Base-by-base conservation (phyloP, 2,888 invertebrate species). In the Tricholauxania praeusta region DNA sequence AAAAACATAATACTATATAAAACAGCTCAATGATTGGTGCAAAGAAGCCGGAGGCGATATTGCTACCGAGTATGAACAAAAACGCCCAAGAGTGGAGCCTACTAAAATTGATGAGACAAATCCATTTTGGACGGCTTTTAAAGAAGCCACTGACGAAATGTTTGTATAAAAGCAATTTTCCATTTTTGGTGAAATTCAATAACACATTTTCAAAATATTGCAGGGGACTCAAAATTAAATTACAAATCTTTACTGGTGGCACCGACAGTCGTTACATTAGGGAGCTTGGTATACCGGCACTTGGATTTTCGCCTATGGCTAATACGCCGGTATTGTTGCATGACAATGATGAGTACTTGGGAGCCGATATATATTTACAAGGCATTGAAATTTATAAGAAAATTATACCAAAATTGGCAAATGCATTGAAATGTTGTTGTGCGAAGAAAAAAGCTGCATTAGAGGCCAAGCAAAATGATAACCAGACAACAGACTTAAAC, bases 241-340 rank as follows among this genome's bases (percentile, higher is more conserved):
- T 89, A 68, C 90, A 93, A 78, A 93, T 96, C 70, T 97, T 96
- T 85, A 94, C 96, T 0, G 98, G 96, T 2, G 96, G 93, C 32
- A 97, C 98, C 0, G 98, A 98, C 84, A 94, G 95, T 82, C 91
- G 97, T 76, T 97, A 92, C 83, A 86, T 97, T 3, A 91, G 98
- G 81, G 87, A 89, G 89, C 89, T 57, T 49, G 96, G 95, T 12
- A 90, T 95, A 72, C 95, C 95, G 6, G 96, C 96, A 0, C 89
- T 98, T 75, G 96, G 98, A 32, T 97, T 98, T 87, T 96, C 97
- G 0, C 97, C 98, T 0, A 94, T 97, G 89, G 93, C 93, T 82
- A 91, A 92, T 81, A 97, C 96, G 0, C 93, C 92, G 0, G 91
- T 96, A 2, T 89, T 94, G 8, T 89, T 98, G 10, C 99, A 99